Conservation (phyloP, 2,888 invertebrate genomes). For the Andrena chrysosceles region DNA sequence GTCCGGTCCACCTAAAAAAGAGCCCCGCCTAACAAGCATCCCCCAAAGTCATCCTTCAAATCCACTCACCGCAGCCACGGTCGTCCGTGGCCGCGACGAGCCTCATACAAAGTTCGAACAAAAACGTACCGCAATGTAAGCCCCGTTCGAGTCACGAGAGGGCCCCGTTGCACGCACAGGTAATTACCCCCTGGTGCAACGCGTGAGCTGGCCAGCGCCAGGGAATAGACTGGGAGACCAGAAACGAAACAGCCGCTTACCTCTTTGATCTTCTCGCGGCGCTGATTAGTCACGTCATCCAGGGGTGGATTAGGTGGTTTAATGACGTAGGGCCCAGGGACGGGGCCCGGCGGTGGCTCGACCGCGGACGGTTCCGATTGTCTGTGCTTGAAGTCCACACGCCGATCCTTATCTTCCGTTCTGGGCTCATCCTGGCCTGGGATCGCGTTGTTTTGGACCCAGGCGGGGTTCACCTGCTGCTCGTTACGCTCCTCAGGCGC, state of each 20-base stretch:
- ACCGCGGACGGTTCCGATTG: constrained; percentile 70
- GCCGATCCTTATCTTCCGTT: constrained; percentile 55
- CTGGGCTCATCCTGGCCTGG: constrained; percentile 74
- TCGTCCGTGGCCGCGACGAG: too few relatives aligned
- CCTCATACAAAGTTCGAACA: too few relatives aligned
- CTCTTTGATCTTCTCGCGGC: constrained; percentile 84
- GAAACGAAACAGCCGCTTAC: constrained; percentile 71
- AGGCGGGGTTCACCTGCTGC: constrained; percentile 80
- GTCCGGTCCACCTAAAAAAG: background rate
- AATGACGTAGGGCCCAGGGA: constrained; percentile 74
- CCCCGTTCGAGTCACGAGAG: background rate
- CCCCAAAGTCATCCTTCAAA: too few relatives aligned
- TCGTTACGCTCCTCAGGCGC: constrained; percentile 80
- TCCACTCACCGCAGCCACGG: too few relatives aligned
- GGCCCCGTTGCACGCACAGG: background rate
- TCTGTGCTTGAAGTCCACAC: constrained; percentile 46
- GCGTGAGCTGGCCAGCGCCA: background rate
- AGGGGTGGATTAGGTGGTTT: constrained; percentile 80
- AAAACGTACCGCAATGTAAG: background rate
- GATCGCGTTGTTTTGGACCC: constrained; percentile 81
- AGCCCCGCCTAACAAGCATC: too few relatives aligned
- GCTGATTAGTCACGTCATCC: constrained; percentile 81
- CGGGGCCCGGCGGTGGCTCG: constrained; percentile 69
- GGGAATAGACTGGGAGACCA: background rate
- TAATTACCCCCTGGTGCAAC: background rate